phyloP scores from a whole-genome alignment of 1,140 invertebrate genomes.

The Triops longicaudatus region DNA sequence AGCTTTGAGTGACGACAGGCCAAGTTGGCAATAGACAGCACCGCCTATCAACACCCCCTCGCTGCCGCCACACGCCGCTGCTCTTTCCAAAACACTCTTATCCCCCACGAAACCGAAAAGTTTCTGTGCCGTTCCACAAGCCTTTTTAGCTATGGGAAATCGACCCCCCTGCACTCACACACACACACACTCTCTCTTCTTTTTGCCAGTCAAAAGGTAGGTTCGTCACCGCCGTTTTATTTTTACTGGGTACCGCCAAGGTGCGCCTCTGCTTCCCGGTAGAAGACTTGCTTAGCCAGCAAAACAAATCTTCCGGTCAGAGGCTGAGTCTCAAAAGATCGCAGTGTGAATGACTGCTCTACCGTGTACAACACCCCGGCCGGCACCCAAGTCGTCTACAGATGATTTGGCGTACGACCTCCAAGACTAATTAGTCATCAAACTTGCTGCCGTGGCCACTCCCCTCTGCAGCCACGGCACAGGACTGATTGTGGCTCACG shows the following conservation, averaged over 20 bases:
- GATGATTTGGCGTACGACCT: slow-evolving; percentile 43
- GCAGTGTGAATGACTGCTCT: no score
- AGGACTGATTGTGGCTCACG: no score
- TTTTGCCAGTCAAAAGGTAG: neutral
- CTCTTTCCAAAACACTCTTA: neutral
- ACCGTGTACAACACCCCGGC: no score
- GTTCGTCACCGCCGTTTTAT: neutral
- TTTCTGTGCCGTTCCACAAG: neutral
- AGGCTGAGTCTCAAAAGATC: no score
- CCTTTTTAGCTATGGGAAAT: neutral
- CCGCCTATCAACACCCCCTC: neutral
- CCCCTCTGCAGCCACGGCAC: no score
- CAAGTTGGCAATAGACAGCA: neutral
- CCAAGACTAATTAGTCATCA: slow-evolving; percentile 29
- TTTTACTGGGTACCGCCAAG: neutral
- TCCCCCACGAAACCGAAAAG: neutral
- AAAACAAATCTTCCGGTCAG: no score
- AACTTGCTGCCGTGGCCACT: no score
- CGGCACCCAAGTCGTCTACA: slow-evolving; percentile 45
- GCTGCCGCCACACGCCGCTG: neutral
- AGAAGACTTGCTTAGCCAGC: neutral
- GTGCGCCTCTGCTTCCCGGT: neutral
- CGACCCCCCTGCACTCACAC: neutral
- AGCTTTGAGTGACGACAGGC: neutral
- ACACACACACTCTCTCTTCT: neutral